Evolutionary conservation across 2,113 vertebrate genomes (phyloP), one percentile per base, ranked within the genome.

Genomic region (Semnopithecus entellus): DNA sequence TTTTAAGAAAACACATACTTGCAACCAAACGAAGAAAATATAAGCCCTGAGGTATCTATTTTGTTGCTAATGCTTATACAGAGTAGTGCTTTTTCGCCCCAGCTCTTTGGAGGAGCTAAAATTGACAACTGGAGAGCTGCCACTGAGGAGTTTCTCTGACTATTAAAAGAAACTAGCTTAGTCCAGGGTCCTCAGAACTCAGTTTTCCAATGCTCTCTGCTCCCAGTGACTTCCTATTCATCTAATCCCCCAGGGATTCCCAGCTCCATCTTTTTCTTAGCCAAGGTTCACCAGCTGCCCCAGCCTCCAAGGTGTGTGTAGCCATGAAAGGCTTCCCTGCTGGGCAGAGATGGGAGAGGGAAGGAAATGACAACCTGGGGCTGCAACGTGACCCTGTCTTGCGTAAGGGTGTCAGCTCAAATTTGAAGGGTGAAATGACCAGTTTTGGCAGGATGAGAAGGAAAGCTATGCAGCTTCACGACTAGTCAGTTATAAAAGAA

Each of bases 81-180:
- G 17, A 35, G 43, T 16, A 57, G 55, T 38, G 32, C 88, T 59
- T 91, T 50, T 73, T 52, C 91, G 80, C 48, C 43, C 73, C 20
- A 25, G 83, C 68, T 81, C 81, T 91, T 43, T 66, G 92, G 75
- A 86, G 68, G 86, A 91, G 90, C 92, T 96, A 95, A 96, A 95
- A 64, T 48, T 97, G 82, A 85, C 72, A 20, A 16, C n/a, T 90
- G 96, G 95, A 94, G 27, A n/a, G 10, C 78, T 61, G 96, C 92
- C 94, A 40, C 40, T 0, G 32, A 83, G 91, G n/a, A 55, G 66
- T 94, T 66, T 88, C 52, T 93, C 48, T 45, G 92, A 35, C 97
- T 97, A 95, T 96, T 97, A 93, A 97, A 97, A 95, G 83, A 94
- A 97, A 86, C n/a, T 4, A 43, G 80, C 76, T 83, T 66, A 1